A percentile compares a stretch with the other conserved stretches of the same genome.
Conservation (phyloP, 2,113 vertebrate species). For the Lates calcarifer region DNA sequence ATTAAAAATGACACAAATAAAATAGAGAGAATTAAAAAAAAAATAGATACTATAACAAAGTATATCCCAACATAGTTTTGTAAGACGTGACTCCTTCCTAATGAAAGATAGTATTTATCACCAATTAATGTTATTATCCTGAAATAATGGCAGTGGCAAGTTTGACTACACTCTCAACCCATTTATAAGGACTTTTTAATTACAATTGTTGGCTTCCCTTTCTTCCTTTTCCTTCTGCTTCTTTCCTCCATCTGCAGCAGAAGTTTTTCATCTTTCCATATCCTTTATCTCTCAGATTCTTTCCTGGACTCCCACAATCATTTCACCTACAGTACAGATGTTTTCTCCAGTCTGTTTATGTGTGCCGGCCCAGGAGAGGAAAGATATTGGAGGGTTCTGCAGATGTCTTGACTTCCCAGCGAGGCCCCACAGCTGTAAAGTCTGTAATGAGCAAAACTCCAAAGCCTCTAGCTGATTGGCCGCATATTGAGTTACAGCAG, state of each 20-base stretch:
- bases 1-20: not conserved
- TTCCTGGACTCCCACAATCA: constrained; percentile 67
- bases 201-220: constrained; percentile 1
- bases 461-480: constrained; percentile 72
- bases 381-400: constrained; percentile 76
- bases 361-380: constrained; percentile 54
- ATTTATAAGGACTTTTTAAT: constrained; percentile 26
- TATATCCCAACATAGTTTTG: not conserved
- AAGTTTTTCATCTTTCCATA: constrained; percentile 43
- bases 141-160: constrained; percentile 2
- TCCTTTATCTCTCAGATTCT: constrained; percentile 59
- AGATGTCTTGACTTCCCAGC: constrained; percentile 72
- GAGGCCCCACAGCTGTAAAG: constrained; percentile 75
- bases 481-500: constrained; percentile 65
- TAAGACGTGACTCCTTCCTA: not conserved
- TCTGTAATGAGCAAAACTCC: constrained; percentile 59
- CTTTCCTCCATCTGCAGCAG: constrained; percentile 33
- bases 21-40: not conserved
- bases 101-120: not conserved
- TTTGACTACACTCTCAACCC: not conserved
- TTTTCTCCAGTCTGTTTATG: constrained; percentile 63
- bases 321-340: constrained; percentile 70
- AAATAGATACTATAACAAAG: not conserved
- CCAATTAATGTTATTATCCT: not conserved
- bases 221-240: constrained; percentile 1